Conservation (phyloP, 2,888 invertebrate genomes). For the Lasiommata megera region DNA sequence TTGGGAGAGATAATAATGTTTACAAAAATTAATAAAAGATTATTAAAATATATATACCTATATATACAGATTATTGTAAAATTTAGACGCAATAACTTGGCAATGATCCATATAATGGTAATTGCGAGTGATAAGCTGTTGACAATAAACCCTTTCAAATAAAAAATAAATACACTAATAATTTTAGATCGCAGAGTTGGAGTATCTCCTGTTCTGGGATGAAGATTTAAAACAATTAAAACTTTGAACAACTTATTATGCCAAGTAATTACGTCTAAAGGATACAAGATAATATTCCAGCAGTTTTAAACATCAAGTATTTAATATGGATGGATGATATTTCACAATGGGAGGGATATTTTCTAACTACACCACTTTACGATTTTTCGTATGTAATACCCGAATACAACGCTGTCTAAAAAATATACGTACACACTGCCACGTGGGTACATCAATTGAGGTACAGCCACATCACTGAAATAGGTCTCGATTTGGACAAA, state of each 20-base stretch:
- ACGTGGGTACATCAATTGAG: not conserved
- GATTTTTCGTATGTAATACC: not conserved
- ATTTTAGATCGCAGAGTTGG: no score
- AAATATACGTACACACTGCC: slow-evolving; percentile 24
- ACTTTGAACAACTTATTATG: no score
- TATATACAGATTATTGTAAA: no score
- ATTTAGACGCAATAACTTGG: not conserved
- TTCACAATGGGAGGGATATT: slow-evolving; percentile 10
- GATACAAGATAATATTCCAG: not conserved
- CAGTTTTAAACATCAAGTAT: not conserved
- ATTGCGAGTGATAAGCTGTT: no score
- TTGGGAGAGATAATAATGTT: no score
- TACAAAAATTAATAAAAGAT: no score
- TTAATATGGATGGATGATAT: slow-evolving; percentile 15
- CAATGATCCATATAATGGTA: no score
- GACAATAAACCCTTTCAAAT: no score
- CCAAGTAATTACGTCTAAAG: not conserved
- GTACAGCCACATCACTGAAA: not conserved
- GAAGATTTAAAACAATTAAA: no score
- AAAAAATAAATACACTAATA: no score
- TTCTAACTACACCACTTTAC: not conserved
- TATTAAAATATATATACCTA: no score
- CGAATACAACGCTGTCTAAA: slow-evolving; percentile 15
- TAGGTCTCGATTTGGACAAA: not conserved
- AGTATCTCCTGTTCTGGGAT: no score